Conservation (phyloP, 2,113 vertebrate genomes). For the Podiceps cristatus region DNA sequence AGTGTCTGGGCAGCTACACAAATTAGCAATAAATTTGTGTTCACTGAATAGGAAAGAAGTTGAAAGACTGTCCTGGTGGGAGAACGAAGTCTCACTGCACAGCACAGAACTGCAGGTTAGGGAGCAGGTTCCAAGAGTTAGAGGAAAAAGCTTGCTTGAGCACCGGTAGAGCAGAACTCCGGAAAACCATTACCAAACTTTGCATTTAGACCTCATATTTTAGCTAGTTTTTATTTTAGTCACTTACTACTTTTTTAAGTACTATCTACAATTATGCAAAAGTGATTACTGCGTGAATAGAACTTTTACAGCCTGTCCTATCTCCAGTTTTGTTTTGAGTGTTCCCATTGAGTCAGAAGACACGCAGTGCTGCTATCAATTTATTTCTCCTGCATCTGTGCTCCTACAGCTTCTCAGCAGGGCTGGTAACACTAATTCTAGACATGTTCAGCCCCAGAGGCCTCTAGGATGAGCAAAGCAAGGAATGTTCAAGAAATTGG, state of each 20-base stretch:
- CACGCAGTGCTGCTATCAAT: neutral
- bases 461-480: neutral
- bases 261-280: neutral
- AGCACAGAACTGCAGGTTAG: neutral
- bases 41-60: neutral
- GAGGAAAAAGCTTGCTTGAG: neutral
- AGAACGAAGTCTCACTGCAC: neutral
- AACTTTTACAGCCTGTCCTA: neutral
- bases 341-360: neutral
- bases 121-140: neutral
- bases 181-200: neutral
- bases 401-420: neutral
- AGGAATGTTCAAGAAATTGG: neutral
- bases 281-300: neutral
- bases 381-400: neutral
- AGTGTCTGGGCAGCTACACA: neutral
- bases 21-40: neutral
- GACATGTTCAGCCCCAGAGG: neutral
- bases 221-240: neutral
- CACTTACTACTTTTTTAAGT: neutral
- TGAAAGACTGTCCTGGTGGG: neutral
- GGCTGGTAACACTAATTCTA: neutral
- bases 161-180: neutral
- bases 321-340: neutral
- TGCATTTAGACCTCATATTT: neutral